These are phyloP conservation scores for Contarinia nasturtii DNA, from an alignment of 1,140 invertebrate genomes.

Conservation along the genomic window DNA sequence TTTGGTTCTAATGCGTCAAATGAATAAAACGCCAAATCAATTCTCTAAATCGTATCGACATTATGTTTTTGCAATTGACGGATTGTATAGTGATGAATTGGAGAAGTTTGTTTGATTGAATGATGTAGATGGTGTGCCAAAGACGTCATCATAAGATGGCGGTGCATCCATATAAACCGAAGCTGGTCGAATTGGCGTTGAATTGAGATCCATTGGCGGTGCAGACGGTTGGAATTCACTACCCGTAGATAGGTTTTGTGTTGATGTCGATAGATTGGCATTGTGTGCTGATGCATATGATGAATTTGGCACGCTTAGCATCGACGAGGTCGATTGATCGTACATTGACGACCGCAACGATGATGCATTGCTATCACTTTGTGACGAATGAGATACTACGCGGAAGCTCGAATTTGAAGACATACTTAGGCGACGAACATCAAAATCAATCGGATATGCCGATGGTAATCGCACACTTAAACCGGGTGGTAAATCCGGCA, in stretches of 20 bases:
- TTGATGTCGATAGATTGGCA: neutral
- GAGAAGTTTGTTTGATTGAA: no score
- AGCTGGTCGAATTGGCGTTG: conserved; percentile 14
- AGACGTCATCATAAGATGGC: conserved; percentile 20
- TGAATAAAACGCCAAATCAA: no score
- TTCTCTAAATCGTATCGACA: no score
- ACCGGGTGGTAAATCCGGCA: conserved; percentile 19
- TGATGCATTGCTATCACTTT: conserved; percentile 14
- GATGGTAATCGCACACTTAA: conserved; percentile 15
- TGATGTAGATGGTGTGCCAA: conserved; percentile 7
- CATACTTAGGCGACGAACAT: neutral
- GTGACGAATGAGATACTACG: conserved; percentile 3
- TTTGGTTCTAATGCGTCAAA: no score
- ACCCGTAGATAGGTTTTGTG: neutral
- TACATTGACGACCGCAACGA: conserved; percentile 12
- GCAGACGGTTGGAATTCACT: conserved; percentile 4
- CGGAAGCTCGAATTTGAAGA: no score
- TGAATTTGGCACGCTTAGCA: neutral
- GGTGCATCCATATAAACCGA: conserved; percentile 6
- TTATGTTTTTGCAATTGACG: no score
- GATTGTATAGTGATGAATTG: no score
- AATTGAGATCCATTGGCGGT: conserved; percentile 12
- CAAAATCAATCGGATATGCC: conserved; percentile 5
- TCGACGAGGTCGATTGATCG: conserved; percentile 6
- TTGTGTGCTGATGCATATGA: neutral